Conservation (phyloP, 2,888 invertebrate species). For the Trilocha varians region DNA sequence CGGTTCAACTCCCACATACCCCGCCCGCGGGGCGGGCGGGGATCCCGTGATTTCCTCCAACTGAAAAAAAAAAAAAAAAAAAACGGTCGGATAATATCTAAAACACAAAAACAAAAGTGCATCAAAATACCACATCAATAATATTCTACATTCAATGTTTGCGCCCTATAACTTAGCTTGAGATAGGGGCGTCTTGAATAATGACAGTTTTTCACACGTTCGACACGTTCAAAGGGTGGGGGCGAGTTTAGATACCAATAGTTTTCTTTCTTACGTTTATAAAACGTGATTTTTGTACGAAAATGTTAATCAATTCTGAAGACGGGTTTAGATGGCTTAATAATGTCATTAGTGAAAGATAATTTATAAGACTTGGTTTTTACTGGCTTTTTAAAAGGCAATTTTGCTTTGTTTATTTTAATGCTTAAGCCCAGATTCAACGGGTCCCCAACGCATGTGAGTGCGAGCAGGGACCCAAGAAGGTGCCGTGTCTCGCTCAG, state of each 20-base stretch:
- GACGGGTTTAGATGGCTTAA: too few species aligned
- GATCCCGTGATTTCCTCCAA: too few species aligned
- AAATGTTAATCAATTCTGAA: not conserved
- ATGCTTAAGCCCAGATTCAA: too few species aligned
- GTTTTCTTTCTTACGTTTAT: not conserved
- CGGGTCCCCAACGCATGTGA: too few species aligned
- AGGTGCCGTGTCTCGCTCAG: too few species aligned
- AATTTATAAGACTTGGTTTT: too few species aligned
- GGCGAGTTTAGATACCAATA: not conserved
- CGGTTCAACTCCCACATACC: too few species aligned
- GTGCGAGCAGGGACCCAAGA: too few species aligned
- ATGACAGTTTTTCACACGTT: not conserved
- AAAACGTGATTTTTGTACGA: not conserved
- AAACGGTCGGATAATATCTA: not conserved
- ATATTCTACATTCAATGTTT: not conserved
- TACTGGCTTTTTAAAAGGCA: too few species aligned
- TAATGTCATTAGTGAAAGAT: too few species aligned
- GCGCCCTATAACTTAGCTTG: not conserved
- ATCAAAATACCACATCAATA: not conserved
- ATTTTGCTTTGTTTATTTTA: too few species aligned
- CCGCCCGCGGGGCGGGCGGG: too few species aligned
- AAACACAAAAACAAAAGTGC: not conserved
- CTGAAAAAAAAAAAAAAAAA: not conserved
- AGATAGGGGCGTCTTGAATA: not conserved
- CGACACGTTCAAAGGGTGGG: not conserved